phyloP scores from a whole-genome alignment of 2,888 invertebrate genomes.

The Cetonia aurata region DNA sequence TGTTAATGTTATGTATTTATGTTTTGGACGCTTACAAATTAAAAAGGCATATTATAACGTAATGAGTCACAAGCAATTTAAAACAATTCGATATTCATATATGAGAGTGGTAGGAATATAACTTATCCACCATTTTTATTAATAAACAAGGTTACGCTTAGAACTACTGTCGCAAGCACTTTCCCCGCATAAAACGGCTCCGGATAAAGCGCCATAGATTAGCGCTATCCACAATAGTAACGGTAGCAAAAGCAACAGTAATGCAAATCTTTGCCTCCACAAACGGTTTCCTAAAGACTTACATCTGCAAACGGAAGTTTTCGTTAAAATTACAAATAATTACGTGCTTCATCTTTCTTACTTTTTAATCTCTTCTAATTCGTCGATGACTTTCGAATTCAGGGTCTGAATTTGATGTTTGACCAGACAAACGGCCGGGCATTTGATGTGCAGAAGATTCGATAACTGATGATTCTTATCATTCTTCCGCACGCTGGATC shows the following conservation, averaged over 20 bases:
- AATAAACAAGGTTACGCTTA: slow-evolving; percentile 23
- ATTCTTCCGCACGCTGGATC: too few species aligned
- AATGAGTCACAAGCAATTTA: neutral
- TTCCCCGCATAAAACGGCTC: slow-evolving; percentile 45
- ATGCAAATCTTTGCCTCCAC: slow-evolving; percentile 24
- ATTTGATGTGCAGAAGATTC: slow-evolving; percentile 47
- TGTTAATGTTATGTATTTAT: neutral
- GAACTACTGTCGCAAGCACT: slow-evolving; percentile 11
- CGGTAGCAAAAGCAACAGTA: slow-evolving; percentile 43
- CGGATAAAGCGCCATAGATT: slow-evolving; percentile 48
- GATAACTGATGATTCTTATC: too few species aligned
- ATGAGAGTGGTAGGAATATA: too few species aligned
- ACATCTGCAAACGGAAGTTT: slow-evolving; percentile 35
- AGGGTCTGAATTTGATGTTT: slow-evolving; percentile 45
- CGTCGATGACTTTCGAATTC: slow-evolving; percentile 35
- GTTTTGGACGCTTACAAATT: slow-evolving; percentile 11
- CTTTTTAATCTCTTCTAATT: slow-evolving; percentile 30
- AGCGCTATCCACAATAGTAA: slow-evolving; percentile 47
- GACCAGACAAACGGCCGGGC: slow-evolving; percentile 48
- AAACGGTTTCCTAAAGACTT: slow-evolving; percentile 39
- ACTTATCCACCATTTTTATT: neutral
- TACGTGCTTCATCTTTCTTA: slow-evolving; percentile 18
- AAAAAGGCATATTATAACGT: neutral
- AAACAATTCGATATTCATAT: neutral
- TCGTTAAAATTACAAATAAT: slow-evolving; percentile 1